Conservation (phyloP, 92 coral and sea anemone species). For the Plumapathes pennacea region DNA sequence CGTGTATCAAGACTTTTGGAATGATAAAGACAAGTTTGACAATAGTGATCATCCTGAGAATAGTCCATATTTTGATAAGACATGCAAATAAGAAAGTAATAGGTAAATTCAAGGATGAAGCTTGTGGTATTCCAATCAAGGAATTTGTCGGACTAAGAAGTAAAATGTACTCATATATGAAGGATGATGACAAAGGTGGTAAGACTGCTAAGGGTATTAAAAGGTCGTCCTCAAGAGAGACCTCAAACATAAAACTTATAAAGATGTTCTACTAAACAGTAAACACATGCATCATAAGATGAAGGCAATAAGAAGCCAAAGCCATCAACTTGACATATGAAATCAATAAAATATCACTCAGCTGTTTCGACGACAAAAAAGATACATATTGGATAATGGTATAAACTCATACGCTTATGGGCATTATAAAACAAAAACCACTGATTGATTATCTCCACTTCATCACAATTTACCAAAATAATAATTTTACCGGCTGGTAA, state of each 20-base stretch:
- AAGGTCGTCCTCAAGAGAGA: conserved; percentile 6
- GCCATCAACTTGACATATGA: conserved; percentile 8
- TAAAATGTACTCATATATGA: conserved; percentile 9
- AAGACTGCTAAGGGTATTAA: conserved; percentile 24
- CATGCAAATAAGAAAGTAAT: too few relatives aligned
- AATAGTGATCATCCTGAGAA: conserved; percentile 8
- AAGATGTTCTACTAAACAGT: not conserved
- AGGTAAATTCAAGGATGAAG: conserved; percentile 15
- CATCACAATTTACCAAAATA: too few relatives aligned
- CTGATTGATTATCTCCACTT: too few relatives aligned
- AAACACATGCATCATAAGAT: conserved; percentile 4
- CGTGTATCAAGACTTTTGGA: conserved; percentile 8
- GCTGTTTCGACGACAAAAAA: too few relatives aligned
- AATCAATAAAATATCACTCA: too few relatives aligned
- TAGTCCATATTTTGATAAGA: conserved; percentile 5
- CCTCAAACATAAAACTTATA: conserved; percentile 19
- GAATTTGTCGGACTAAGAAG: conserved; percentile 20
- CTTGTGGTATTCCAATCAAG: not conserved
- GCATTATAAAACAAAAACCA: not conserved
- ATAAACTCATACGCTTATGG: not conserved
- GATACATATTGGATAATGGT: not conserved
- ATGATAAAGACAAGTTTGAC: too few relatives aligned
- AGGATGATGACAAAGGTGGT: conserved; percentile 2
- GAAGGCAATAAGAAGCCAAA: conserved; percentile 10
- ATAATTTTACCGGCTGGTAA: too few relatives aligned